Evolutionary conservation across 2,797 vertebrate genomes (phyloP).

Genomic region (Choloepus didactylus): DNA sequence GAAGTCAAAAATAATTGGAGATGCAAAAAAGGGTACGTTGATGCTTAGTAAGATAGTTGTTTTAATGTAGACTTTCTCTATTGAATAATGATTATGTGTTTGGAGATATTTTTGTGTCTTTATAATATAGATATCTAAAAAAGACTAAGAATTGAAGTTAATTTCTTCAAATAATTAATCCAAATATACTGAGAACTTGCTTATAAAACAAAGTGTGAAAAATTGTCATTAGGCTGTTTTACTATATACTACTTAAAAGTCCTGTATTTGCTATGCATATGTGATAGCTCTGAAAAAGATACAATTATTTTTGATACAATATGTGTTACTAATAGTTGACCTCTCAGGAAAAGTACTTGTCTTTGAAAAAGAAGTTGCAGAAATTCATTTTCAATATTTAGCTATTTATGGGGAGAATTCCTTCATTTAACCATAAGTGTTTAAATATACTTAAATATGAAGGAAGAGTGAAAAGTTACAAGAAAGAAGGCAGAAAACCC

Average conservation of each 20-base stretch:
- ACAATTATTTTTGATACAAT: not conserved
- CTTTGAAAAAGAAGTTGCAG: not conserved
- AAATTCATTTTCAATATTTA: not conserved
- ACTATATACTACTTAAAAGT: not conserved
- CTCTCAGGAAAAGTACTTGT: not conserved
- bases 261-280: not conserved
- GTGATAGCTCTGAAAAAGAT: not conserved
- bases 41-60: not conserved
- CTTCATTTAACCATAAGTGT: not conserved
- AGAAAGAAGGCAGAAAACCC: not conserved
- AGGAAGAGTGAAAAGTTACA: conserved; percentile 27
- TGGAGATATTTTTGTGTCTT: not conserved
- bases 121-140: not conserved
- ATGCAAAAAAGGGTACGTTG: not conserved
- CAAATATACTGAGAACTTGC: not conserved
- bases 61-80: not conserved
- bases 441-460: not conserved
- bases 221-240: not conserved
- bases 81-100: not conserved
- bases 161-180: not conserved
- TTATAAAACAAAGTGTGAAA: not conserved
- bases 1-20: not conserved
- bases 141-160: not conserved
- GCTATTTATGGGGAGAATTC: not conserved
- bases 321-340: not conserved